Base-by-base conservation (phyloP, 2,888 invertebrate species). In the Prosopocoilus inquinatus region DNA sequence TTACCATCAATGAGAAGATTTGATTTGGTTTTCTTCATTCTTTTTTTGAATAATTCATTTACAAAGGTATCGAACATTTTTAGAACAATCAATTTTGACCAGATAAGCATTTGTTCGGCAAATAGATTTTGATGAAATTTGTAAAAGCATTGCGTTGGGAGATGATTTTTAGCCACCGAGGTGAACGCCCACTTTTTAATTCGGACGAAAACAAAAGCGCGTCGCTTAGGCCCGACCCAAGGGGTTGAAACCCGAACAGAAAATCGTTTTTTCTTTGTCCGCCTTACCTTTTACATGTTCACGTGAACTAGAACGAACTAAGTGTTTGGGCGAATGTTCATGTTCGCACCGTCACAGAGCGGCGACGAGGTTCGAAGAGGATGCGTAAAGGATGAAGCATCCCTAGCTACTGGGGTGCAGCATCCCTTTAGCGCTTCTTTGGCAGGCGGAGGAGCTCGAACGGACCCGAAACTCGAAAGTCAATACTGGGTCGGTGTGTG, bases 371-470 rank as follows among this genome's bases (percentile, higher is more conserved):
- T 39, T 58, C 62, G 41, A 44, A 41, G 47, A 46, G 50, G 62
- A 60, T 59, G 61, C 58, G 62, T 59, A 59, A 65, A 61, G 65
- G 66, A 57, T 61, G 59, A 64, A 64, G 62, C 73, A 72, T 74
- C 69, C 70, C 71, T 68, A 69, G 72, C 69, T 69, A 70, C 70
- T 73, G 72, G 71, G 72, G 71, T 71, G 73, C 72, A 72, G 74
- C 72, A 72, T 71, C 74, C 71, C 71, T 67, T 63, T 65, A 67
- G 65, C 64, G 66, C 64, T 69, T 66, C 69, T 70, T 69, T 68
- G 67, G 69, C 60, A 56, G 62, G 59, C 71, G 71, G 67, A 66
- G 60, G 60, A 58, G 62, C 63, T 66, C 72, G 72, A 71, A 58
- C 47, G 60, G 65, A 61, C 49, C 70, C 74, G 74, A 74, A 68